Evolutionary conservation across 2,888 invertebrate species (phyloP).

Genomic region (Clunio marinus): DNA sequence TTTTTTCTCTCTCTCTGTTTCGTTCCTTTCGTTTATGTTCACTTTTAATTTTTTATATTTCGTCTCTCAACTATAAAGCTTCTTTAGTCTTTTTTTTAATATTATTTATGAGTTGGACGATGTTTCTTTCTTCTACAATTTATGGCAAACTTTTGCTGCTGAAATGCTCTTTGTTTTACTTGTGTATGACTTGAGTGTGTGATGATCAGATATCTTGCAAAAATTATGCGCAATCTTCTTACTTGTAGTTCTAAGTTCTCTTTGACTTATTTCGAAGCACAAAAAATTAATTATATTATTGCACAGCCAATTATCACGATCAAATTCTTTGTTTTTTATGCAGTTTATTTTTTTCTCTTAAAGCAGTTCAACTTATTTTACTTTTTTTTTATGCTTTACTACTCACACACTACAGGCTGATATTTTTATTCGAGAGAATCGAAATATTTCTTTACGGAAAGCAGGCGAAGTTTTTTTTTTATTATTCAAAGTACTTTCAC

Average conservation of each 20-base stretch:
- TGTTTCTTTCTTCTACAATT: too few relatives aligned
- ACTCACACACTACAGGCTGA: neutral
- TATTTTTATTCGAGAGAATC: neutral
- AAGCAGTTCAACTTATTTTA: neutral
- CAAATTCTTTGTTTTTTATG: neutral
- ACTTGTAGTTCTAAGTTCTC: neutral
- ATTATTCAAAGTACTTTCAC: conserved; percentile 26
- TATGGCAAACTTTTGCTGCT: too few relatives aligned
- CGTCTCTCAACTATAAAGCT: too few relatives aligned
- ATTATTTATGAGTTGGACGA: too few relatives aligned
- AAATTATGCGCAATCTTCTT: neutral
- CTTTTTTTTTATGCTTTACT: neutral
- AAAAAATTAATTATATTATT: neutral
- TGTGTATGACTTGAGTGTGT: too few relatives aligned
- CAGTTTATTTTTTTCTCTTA: neutral
- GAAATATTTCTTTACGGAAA: neutral
- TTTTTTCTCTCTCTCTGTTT: conserved; percentile 21
- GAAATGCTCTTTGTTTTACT: too few relatives aligned
- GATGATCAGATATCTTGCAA: too few relatives aligned
- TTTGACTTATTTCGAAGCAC: neutral
- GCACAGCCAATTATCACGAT: conserved; percentile 38
- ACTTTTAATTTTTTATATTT: neutral
- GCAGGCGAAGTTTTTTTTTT: conserved; percentile 7
- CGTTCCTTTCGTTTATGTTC: neutral
- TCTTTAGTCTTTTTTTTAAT: too few relatives aligned